Conservation (phyloP, 1,140 invertebrate species). For the Polypedilum pembai region DNA sequence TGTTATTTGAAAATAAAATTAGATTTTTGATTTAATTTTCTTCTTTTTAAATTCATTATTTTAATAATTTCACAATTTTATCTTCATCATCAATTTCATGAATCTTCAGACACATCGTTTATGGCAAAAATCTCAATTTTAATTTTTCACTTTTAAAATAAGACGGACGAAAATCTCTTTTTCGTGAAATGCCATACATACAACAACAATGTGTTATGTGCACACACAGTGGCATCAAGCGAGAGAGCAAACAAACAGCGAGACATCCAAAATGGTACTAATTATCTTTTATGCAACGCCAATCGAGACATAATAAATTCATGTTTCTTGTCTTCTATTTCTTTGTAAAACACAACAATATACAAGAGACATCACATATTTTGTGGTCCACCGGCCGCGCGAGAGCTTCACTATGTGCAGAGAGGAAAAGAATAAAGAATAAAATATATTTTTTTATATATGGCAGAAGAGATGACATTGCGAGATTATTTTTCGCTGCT, state of each 20-base stretch:
- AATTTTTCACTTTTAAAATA: no score
- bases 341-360: constrained; percentile 6
- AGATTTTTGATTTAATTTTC: no score
- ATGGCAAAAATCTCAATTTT: no score
- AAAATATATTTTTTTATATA: no score
- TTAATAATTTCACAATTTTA: no score
- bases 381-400: constrained; percentile 18
- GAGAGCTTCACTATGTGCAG: neutral
- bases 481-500: neutral
- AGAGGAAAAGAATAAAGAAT: neutral
- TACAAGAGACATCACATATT: neutral
- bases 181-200: no score
- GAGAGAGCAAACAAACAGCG: neutral
- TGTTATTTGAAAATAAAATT: no score
- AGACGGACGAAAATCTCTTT: no score
- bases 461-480: constrained; percentile 16
- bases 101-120: no score
- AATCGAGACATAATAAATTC: constrained; percentile 18
- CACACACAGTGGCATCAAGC: neutral
- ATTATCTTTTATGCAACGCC: constrained; percentile 12
- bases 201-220: no score
- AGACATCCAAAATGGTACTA: constrained; percentile 15
- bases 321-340: neutral
- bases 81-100: no score
- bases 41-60: no score